These are phyloP conservation scores for Ficedula albicollis DNA, from an alignment of 2,797 vertebrate species.

Conservation along the genomic window DNA sequence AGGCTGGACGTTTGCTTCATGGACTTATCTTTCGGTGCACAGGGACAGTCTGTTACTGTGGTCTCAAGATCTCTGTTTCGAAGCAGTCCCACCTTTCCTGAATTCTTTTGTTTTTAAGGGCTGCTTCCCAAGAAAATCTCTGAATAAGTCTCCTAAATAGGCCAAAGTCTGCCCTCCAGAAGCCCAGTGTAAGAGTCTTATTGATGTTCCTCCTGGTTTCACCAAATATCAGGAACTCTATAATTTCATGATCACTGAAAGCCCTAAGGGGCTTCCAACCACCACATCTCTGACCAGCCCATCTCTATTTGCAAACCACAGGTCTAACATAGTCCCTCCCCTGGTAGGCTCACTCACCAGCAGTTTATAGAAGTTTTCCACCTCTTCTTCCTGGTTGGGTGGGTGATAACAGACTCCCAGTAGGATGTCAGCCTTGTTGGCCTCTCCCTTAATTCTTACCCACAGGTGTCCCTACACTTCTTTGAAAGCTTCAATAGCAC, in stretches of 20 bases:
- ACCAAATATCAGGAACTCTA: not conserved
- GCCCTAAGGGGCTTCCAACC: not conserved
- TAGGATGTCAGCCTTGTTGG: not conserved
- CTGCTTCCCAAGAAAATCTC: not conserved
- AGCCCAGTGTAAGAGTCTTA: not conserved
- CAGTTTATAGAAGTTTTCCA: too few species aligned
- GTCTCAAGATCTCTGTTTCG: too few species aligned
- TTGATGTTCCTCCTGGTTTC: not conserved
- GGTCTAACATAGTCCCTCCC: not conserved
- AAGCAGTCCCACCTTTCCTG: too few species aligned
- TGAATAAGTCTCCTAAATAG: not conserved
- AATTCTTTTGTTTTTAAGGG: too few species aligned
- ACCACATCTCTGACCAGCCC: not conserved
- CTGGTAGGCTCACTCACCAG: too few species aligned
- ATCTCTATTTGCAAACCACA: not conserved
- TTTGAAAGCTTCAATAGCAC: not conserved
- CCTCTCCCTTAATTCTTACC: not conserved
- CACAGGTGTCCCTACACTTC: not conserved
- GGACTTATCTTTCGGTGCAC: too few species aligned
- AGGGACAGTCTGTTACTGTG: too few species aligned
- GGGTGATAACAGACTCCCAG: not conserved
- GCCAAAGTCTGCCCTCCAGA: not conserved
- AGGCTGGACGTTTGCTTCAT: too few species aligned
- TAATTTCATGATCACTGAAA: not conserved
- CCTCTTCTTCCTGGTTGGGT: not conserved